These are phyloP conservation scores for Pachyuromys duprasi DNA, from an alignment of 2,797 vertebrate species.

Conservation along the genomic window DNA sequence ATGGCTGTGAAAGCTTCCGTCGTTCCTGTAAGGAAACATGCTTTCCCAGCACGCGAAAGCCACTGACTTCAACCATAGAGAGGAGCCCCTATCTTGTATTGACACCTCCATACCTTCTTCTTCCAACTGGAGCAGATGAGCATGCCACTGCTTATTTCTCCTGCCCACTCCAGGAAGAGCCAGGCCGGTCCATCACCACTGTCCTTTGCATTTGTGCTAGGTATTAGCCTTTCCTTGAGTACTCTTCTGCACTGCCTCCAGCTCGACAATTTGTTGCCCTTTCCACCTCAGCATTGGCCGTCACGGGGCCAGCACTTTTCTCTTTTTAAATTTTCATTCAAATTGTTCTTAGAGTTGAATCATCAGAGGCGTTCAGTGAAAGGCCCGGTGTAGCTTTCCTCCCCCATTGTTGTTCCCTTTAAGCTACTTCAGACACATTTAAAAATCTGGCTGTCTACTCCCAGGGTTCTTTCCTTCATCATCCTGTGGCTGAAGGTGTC, in stretches of 20 bases:
- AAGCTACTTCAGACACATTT: not conserved
- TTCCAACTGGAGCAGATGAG: not conserved
- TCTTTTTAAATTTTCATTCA: not conserved
- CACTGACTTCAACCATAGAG: not conserved
- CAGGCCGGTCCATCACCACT: rapidly evolving
- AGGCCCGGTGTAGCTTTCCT: not conserved
- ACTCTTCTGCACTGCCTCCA: not conserved
- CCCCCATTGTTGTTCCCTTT: not conserved
- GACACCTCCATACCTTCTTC: slow-evolving; percentile 5
- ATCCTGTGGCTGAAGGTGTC: not conserved
- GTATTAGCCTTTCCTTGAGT: not conserved
- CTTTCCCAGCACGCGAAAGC: not conserved
- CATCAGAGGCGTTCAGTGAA: not conserved
- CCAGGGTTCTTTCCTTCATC: not conserved
- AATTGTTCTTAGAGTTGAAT: not conserved
- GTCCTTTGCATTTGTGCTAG: not conserved
- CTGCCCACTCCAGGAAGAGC: not conserved
- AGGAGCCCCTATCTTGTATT: not conserved
- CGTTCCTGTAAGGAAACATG: not conserved
- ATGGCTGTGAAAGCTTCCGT: not conserved
- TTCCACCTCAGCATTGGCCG: not conserved
- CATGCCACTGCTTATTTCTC: not conserved
- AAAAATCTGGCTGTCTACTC: not conserved
- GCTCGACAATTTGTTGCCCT: not conserved
- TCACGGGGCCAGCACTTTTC: not conserved